Percentiles rank a stretch among this genome's conserved stretches.
These are phyloP conservation scores for Tanypteryx hageni DNA, from an alignment of 2,888 invertebrate genomes.

Conservation along the genomic window DNA sequence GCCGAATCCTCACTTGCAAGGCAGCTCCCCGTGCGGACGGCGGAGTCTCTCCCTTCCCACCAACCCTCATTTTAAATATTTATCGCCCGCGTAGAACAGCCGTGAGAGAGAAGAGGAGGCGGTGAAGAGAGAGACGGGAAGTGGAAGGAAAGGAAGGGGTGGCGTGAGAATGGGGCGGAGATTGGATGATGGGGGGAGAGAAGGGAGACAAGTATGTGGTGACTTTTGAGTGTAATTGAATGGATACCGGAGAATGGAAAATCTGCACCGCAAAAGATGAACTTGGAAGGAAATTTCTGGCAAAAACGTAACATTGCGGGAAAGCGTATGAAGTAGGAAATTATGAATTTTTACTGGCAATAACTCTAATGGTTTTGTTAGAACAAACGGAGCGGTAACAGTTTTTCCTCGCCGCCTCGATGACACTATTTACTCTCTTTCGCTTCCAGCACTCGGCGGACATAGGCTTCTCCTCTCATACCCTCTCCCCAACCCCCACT, in stretches of 20 bases:
- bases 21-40: not conserved
- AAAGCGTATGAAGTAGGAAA: not conserved
- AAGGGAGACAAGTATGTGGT: not conserved
- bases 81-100: not conserved
- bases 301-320: not conserved
- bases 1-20: not conserved
- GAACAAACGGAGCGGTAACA: slow-evolving; percentile 14
- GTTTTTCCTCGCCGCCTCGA: slow-evolving; percentile 22
- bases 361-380: slow-evolving; percentile 32
- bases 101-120: not conserved
- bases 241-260: slow-evolving; percentile 27
- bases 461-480: no score
- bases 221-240: slow-evolving; percentile 28
- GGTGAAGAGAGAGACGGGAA: not conserved
- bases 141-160: not conserved
- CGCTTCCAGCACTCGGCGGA: not conserved
- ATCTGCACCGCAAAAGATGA: not conserved
- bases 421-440: slow-evolving; percentile 7
- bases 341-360: slow-evolving; percentile 35
- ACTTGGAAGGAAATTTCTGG: slow-evolving; percentile 3
- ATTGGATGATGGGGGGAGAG: not conserved
- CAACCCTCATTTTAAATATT: slow-evolving; percentile 4
- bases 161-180: not conserved
- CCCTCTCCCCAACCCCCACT: no score
- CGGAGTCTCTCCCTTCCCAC: not conserved